A percentile compares a stretch with the other conserved stretches of the same genome.
Evolutionary conservation across 2,888 invertebrate species (phyloP).

Genomic region (Azorinus chamasolen): DNA sequence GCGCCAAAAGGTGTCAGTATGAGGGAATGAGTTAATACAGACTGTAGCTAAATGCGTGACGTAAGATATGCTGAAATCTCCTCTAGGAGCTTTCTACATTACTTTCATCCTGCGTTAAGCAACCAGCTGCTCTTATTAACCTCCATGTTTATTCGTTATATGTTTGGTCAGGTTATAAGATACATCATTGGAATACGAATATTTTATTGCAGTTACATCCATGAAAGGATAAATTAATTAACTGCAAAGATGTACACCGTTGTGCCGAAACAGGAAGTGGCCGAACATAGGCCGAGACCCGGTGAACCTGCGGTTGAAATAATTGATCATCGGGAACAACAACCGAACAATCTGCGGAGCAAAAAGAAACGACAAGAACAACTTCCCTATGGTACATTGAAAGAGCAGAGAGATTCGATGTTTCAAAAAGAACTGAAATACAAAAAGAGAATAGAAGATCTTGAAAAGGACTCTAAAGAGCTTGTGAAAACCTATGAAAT

Average conservation of each 20-base stretch:
- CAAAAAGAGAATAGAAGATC: slow-evolving; percentile 46
- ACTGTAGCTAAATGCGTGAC: too few species aligned
- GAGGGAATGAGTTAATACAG: too few species aligned
- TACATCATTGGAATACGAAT: too few species aligned
- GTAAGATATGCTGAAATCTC: too few species aligned
- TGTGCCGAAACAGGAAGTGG: slow-evolving; percentile 20
- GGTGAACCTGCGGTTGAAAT: slow-evolving; percentile 42
- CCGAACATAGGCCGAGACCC: slow-evolving; percentile 10
- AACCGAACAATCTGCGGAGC: not conserved
- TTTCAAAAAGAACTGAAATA: slow-evolving; percentile 44
- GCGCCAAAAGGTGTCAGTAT: too few species aligned
- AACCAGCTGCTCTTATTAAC: too few species aligned
- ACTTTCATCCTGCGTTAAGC: too few species aligned
- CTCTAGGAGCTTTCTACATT: too few species aligned
- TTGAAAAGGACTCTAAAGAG: slow-evolving; percentile 50
- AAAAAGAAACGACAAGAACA: slow-evolving; percentile 1
- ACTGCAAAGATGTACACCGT: slow-evolving; percentile 47
- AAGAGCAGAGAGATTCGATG: slow-evolving; percentile 42
- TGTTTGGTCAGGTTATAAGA: too few species aligned
- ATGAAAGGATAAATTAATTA: too few species aligned
- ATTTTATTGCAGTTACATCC: too few species aligned
- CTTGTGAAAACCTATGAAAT: slow-evolving; percentile 42
- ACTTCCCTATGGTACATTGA: slow-evolving; percentile 39
- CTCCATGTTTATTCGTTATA: too few species aligned
- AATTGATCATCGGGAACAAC: slow-evolving; percentile 38